phyloP scores from a whole-genome alignment of 2,113 vertebrate genomes.

The Turdus rufiventris region DNA sequence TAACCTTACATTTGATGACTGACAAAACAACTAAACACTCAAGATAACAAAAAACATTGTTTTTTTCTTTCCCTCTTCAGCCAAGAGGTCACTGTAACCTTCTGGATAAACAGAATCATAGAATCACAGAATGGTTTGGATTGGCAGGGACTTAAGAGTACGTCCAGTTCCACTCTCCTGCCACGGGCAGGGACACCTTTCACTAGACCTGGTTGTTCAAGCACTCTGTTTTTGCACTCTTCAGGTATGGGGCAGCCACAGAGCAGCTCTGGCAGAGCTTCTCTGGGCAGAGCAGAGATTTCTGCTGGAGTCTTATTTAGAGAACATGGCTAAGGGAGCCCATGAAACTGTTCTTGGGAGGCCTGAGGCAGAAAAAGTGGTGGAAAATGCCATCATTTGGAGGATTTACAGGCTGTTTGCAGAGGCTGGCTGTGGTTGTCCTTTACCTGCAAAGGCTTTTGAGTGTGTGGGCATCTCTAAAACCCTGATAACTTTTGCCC shows the following conservation, averaged over 20 bases:
- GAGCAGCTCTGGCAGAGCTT: neutral
- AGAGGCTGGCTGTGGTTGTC: neutral
- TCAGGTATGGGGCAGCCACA: neutral
- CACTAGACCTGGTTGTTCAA: neutral
- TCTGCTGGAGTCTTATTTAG: neutral
- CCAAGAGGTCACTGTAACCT: neutral
- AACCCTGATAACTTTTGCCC: neutral
- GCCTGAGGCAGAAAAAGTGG: neutral
- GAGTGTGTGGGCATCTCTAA: neutral
- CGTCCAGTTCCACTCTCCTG: neutral
- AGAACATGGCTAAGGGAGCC: neutral
- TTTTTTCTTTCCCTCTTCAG: neutral
- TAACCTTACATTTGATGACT: neutral
- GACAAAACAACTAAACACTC: neutral
- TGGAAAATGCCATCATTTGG: neutral
- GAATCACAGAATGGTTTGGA: neutral
- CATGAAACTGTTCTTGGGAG: neutral
- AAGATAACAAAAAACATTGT: neutral
- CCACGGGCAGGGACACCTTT: neutral
- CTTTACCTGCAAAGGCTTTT: neutral
- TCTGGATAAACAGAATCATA: neutral
- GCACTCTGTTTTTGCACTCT: neutral
- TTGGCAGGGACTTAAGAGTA: neutral
- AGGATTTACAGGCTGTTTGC: neutral
- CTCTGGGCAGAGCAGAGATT: neutral